Conservation (phyloP, 2,888 invertebrate genomes). For the Sussaba pulchella region DNA sequence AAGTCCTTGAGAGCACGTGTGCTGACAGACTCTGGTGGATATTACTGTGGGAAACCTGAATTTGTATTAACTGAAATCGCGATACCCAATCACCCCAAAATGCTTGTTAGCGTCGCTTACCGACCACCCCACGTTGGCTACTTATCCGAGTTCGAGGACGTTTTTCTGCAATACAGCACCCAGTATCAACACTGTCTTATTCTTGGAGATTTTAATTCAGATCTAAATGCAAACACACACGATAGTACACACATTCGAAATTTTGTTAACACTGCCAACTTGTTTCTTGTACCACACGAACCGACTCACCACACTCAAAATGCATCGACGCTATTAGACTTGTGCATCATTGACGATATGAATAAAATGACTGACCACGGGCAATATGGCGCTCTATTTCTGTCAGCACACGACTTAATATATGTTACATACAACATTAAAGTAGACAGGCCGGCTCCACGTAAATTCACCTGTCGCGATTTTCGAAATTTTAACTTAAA, state of each 20-base stretch:
- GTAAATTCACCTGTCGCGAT: slow-evolving; percentile 14
- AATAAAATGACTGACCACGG: slow-evolving; percentile 7
- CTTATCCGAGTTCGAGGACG: neutral
- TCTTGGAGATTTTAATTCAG: slow-evolving; percentile 16
- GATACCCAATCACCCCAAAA: neutral
- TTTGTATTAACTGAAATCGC: slow-evolving; percentile 1
- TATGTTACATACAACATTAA: neutral
- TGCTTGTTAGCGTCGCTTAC: neutral
- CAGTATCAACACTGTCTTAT: neutral
- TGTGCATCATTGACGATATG: slow-evolving; percentile 13
- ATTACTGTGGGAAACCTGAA: slow-evolving; percentile 16
- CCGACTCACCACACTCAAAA: slow-evolving; percentile 2
- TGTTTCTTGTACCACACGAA: neutral
- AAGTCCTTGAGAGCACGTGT: neutral
- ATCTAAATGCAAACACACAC: neutral
- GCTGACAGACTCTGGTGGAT: slow-evolving; percentile 4
- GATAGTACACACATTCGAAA: slow-evolving; percentile 8
- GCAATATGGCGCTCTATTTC: slow-evolving; percentile 1
- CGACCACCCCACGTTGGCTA: slow-evolving; percentile 11
- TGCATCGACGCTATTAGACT: slow-evolving; percentile 3
- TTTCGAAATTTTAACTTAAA: neutral
- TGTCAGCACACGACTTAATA: slow-evolving; percentile 19
- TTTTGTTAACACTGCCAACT: neutral
- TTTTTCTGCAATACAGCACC: neutral
- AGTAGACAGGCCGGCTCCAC: slow-evolving; percentile 1